Conservation (phyloP, 2,113 vertebrate species). For the Murina feae region DNA sequence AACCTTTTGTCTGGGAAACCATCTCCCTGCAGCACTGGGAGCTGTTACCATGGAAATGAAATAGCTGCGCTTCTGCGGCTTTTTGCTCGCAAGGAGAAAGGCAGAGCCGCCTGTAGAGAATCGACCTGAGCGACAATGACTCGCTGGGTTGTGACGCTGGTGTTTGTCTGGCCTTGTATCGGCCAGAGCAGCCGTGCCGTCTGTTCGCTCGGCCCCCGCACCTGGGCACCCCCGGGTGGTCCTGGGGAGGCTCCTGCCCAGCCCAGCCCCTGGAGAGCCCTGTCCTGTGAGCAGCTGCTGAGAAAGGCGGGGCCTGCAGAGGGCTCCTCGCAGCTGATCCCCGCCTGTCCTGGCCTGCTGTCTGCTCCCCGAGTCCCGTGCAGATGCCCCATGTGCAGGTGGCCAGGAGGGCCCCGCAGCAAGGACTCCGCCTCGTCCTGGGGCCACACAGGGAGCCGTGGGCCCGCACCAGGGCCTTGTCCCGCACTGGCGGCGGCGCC, state of each 20-base stretch:
- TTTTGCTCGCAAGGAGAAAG: conserved; percentile 67
- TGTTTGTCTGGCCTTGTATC: not conserved
- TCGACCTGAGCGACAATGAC: not conserved
- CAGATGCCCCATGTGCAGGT: not conserved
- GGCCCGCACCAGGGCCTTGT: not conserved
- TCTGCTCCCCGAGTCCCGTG: not conserved
- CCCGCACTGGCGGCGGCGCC: not conserved
- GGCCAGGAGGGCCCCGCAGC: not conserved
- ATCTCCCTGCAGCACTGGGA: conserved; percentile 69
- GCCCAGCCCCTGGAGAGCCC: not conserved
- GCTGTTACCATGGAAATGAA: conserved; percentile 85
- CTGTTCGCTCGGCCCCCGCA: not conserved
- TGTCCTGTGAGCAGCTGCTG: not conserved
- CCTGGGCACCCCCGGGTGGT: not conserved
- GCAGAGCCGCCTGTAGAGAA: conserved; percentile 57
- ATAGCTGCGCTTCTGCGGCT: conserved; percentile 55
- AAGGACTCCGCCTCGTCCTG: not conserved
- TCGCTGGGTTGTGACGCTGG: conserved; percentile 46
- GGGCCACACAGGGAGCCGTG: not conserved
- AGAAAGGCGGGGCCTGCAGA: not conserved
- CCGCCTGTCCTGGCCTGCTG: not conserved
- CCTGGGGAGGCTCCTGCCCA: not conserved
- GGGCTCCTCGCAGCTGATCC: not conserved
- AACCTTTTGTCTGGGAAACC: conserved; percentile 76
- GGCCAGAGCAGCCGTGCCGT: not conserved